phyloP scores from a whole-genome alignment of 2,113 vertebrate species.

The Menidia beryllina region DNA sequence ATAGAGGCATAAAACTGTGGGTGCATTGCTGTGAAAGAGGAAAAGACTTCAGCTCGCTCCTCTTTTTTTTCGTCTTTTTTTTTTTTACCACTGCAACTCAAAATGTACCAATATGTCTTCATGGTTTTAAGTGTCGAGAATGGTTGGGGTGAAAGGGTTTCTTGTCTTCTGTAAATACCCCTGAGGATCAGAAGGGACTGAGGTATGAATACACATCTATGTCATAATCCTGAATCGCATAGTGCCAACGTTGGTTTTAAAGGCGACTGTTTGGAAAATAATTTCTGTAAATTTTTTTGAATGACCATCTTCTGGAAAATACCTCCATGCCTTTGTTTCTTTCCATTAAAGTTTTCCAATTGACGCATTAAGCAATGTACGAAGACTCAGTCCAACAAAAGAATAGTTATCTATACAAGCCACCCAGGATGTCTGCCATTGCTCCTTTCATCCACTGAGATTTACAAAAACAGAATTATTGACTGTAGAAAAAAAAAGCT shows the following conservation, averaged over 20 bases:
- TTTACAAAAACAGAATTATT: neutral
- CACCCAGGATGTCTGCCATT: neutral
- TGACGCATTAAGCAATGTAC: neutral
- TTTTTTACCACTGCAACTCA: conserved; percentile 13
- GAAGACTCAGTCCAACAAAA: neutral
- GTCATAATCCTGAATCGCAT: neutral
- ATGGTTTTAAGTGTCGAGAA: neutral
- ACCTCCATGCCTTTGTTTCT: neutral
- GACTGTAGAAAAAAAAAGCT: neutral
- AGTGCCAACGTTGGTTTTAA: neutral
- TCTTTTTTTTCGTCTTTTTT: too few relatives aligned
- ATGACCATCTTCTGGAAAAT: neutral
- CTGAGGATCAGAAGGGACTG: neutral
- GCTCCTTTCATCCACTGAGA: neutral
- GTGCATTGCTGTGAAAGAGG: conserved; percentile 36
- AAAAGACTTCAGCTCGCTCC: conserved; percentile 5
- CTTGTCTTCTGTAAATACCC: neutral
- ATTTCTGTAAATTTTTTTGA: too few relatives aligned
- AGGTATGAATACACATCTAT: neutral
- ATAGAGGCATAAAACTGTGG: conserved; percentile 29
- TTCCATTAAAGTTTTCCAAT: neutral
- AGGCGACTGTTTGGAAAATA: too few relatives aligned
- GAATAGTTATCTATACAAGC: neutral
- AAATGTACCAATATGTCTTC: neutral
- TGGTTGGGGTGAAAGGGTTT: neutral